These are phyloP conservation scores for Melinaea menophilus DNA, from an alignment of 2,888 invertebrate genomes.

Conservation along the genomic window DNA sequence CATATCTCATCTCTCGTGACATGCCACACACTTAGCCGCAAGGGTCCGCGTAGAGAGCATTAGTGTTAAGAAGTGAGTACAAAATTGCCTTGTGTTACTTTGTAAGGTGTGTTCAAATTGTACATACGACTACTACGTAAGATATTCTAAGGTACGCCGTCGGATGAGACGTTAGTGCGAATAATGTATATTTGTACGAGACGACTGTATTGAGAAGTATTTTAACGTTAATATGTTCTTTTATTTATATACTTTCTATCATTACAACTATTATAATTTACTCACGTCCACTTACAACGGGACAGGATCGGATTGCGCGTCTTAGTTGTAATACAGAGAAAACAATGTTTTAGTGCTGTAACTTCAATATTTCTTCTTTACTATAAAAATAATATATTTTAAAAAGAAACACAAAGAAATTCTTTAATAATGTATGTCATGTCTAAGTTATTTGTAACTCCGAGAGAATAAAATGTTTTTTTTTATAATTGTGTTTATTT, in stretches of 20 bases:
- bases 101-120: conserved; percentile 55
- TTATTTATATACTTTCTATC: no score
- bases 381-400: background rate
- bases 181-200: conserved; percentile 3
- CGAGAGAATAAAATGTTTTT: conserved; percentile 66
- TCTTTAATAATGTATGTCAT: conserved; percentile 41
- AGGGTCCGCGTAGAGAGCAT: conserved; percentile 33
- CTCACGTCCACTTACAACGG: no score
- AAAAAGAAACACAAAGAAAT: background rate
- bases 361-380: no score
- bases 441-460: conserved; percentile 68
- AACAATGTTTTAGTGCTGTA: no score
- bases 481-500: conserved; percentile 34
- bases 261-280: no score
- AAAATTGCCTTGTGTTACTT: conserved; percentile 49
- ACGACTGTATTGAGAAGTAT: background rate
- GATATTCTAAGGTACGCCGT: conserved; percentile 14
- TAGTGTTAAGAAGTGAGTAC: conserved; percentile 46
- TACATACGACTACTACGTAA: conserved; percentile 42
- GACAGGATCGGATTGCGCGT: no score
- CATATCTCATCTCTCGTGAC: conserved; percentile 64
- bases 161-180: conserved; percentile 4
- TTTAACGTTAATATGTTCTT: no score
- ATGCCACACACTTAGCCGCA: conserved; percentile 45
- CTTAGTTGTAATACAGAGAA: no score